Percentiles rank a stretch among this genome's conserved stretches.
Conservation (phyloP, 2,888 invertebrate genomes). For the Cataglyphis livida region DNA sequence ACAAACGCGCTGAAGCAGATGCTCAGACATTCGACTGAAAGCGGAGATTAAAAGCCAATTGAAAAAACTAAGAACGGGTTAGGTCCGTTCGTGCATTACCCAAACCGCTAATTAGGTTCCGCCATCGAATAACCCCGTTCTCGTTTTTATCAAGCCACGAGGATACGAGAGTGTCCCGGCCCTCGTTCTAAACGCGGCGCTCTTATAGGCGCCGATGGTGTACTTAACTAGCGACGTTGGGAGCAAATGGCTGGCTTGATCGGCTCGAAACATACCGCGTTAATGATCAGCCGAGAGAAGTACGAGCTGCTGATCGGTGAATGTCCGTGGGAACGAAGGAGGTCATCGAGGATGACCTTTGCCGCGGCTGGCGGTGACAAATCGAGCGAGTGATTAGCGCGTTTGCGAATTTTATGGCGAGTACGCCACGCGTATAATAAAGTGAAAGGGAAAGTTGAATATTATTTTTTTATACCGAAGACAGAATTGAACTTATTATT, state of each 20-base stretch:
- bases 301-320: constrained; percentile 58
- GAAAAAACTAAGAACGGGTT: constrained; percentile 45
- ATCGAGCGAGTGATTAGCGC: constrained; percentile 37
- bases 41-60: constrained; percentile 41
- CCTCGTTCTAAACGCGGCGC: constrained; percentile 31
- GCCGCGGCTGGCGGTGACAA: constrained; percentile 51
- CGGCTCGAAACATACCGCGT: constrained; percentile 28
- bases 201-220: constrained; percentile 32
- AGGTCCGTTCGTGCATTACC: constrained; percentile 46
- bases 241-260: constrained; percentile 61
- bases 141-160: constrained; percentile 47
- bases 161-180: constrained; percentile 27
- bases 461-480: background rate
- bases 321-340: constrained; percentile 54
- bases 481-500: background rate
- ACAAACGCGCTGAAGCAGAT: constrained; percentile 6
- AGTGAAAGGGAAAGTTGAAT: constrained; percentile 18
- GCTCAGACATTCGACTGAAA: constrained; percentile 33
- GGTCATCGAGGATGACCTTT: constrained; percentile 59
- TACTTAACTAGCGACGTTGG: constrained; percentile 58
- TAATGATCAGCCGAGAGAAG: constrained; percentile 38
- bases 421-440: background rate
- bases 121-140: constrained; percentile 47
- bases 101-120: constrained; percentile 53
- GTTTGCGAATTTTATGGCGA: constrained; percentile 33